Evolutionary conservation across 2,797 vertebrate species (phyloP), one percentile per base, ranked within the genome.

Genomic region (Lutjanus campechanus): DNA sequence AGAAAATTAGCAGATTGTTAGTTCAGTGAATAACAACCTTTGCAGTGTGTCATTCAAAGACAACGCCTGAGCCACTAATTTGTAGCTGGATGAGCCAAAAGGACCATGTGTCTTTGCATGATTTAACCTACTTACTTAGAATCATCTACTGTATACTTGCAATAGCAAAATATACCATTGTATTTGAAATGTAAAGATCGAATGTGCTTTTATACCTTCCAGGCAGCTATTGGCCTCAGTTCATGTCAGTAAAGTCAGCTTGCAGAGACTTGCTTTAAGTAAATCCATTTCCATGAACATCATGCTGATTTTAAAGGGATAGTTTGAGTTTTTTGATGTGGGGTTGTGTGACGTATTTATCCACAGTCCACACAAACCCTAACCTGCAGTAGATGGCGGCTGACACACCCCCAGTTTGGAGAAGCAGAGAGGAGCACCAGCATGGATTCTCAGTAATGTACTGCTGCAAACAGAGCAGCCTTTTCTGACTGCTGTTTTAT

Each of bases 221-320:
- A 43, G 82, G 68, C 68, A 72, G 78, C 74, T 84, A 47, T n/a
- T 62, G 55, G 53, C 44, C 62, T 44, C 41, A 59, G 65, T 59
- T 59, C 1, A 19, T 50, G 12, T 22, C 11, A 51, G 46, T 50
- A 19, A 8, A 54, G 29, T 36, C 29, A 29, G 46, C 54, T 47
- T 63, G 29, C 41, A 64, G 41, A 56, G 43, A 59, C 46, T 62
- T 55, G 11, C 19, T 59, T 8, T 7, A 40, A 29, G 40, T 59
- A n/a, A 16, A 36, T 63, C 8, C 11, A 29, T 19, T 17, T 61
- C 55, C 64, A 22, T 64, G 65, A 74, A 56, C 70, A 68, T 74
- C 63, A 15, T 66, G 58, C 43, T 1, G 10, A 7, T 15, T 22
- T 66, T 73, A 29, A 29, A 29, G 29, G 29, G 29, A 36, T 36